A percentile compares a stretch with the other conserved stretches of the same genome.
Conservation (phyloP, 2,113 vertebrate species). For the Trogon melanurus region DNA sequence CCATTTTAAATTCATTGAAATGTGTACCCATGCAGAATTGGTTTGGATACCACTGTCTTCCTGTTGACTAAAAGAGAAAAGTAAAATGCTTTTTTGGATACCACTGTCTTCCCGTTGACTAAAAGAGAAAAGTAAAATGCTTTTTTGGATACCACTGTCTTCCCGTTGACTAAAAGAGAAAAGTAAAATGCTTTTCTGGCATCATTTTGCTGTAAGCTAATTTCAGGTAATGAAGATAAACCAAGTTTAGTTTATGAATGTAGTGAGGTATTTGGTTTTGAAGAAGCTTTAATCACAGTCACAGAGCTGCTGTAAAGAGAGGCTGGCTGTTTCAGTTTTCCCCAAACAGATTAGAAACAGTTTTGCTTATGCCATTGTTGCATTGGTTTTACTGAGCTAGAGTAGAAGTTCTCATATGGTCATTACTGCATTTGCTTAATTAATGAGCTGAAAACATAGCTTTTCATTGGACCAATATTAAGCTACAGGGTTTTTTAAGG, state of each 20-base stretch:
- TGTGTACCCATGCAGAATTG: neutral
- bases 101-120: neutral
- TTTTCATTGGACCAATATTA: neutral
- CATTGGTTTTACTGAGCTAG: neutral
- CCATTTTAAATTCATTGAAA: neutral
- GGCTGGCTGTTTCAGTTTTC: neutral
- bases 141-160: neutral
- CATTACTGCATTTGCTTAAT: neutral
- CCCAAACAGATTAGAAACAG: neutral
- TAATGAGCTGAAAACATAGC: neutral
- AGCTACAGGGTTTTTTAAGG: neutral
- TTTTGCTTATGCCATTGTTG: neutral
- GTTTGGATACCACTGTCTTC: neutral
- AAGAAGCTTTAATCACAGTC: neutral
- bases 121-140: neutral
- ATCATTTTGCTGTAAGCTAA: neutral
- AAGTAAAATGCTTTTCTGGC: neutral
- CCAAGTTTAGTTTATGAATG: neutral
- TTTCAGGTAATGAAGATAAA: neutral
- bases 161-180: neutral
- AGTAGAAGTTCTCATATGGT: neutral
- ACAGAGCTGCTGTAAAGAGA: neutral
- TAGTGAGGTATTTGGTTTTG: neutral
- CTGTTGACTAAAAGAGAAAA: neutral
- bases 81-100: neutral